phyloP scores from a whole-genome alignment of 2,888 invertebrate species.

The Lithophane semibrunnea region DNA sequence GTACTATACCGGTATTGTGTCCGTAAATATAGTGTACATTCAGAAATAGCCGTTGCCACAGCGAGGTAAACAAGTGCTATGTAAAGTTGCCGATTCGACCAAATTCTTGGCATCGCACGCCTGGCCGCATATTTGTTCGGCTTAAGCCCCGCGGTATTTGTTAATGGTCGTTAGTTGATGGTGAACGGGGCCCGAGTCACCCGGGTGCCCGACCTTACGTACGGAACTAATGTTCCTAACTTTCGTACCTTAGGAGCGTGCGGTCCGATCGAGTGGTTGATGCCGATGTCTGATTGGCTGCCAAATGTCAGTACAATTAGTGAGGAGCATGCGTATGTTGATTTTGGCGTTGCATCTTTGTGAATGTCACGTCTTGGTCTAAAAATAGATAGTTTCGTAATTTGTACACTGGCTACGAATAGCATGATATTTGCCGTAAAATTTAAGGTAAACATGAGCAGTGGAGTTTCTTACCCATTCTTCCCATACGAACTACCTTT shows the following conservation, averaged over 20 bases:
- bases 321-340: conserved; percentile 24
- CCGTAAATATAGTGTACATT: conserved; percentile 70
- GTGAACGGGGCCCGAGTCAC: conserved; percentile 67
- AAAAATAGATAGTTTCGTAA: conserved; percentile 33
- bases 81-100: conserved; percentile 82
- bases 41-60: conserved; percentile 79
- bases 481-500: no score
- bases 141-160: conserved; percentile 71
- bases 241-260: conserved; percentile 25
- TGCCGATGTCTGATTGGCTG: conserved; percentile 36
- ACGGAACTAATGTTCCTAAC: conserved; percentile 34
- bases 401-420: background rate
- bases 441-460: background rate
- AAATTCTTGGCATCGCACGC: conserved; percentile 86
- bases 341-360: conserved; percentile 41
- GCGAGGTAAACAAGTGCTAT: conserved; percentile 86
- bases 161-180: conserved; percentile 73
- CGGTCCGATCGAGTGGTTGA: conserved; percentile 28
- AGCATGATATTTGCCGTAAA: background rate
- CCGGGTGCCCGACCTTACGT: conserved; percentile 51
- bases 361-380: conserved; percentile 36
- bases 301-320: conserved; percentile 58
- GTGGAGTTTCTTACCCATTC: no score
- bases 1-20: conserved; percentile 68
- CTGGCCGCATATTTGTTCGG: conserved; percentile 80